These are phyloP conservation scores for Platanista minor DNA, from an alignment of 2,113 vertebrate species.

Conservation along the genomic window DNA sequence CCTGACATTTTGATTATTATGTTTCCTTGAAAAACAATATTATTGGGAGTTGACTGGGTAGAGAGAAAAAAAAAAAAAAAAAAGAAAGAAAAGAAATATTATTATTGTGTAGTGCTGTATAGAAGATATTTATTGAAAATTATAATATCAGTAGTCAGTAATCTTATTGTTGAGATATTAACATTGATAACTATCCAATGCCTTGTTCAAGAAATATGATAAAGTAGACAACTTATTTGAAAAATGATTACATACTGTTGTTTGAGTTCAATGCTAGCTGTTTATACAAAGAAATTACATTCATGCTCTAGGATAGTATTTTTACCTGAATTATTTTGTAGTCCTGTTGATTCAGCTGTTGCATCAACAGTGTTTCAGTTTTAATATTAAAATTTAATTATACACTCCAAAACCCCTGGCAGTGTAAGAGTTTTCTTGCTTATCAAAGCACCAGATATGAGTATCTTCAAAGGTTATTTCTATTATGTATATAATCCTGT, in stretches of 20 bases:
- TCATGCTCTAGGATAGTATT: background rate
- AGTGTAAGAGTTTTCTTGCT: constrained; percentile 35
- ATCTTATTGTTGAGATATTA: background rate
- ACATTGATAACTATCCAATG: background rate
- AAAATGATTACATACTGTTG: background rate
- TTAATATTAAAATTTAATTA: constrained; percentile 63
- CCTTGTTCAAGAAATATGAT: background rate
- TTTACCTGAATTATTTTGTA: constrained; percentile 27
- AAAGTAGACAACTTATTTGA: background rate
- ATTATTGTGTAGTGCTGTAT: background rate
- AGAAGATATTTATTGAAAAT: background rate
- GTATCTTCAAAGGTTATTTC: constrained; percentile 54
- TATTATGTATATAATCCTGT: constrained; percentile 72
- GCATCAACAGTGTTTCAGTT: constrained; percentile 11
- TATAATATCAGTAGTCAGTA: background rate
- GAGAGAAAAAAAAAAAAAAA: too few species aligned
- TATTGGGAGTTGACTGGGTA: background rate
- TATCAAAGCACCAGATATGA: constrained; percentile 33
- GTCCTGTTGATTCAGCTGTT: background rate
- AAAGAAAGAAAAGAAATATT: background rate
- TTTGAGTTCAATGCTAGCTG: background rate
- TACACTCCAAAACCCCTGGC: background rate
- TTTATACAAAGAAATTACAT: background rate
- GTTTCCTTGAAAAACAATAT: background rate
- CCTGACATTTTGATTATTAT: background rate